Conservation (phyloP, 1,140 invertebrate genomes). For the Diachasma alloeum region DNA sequence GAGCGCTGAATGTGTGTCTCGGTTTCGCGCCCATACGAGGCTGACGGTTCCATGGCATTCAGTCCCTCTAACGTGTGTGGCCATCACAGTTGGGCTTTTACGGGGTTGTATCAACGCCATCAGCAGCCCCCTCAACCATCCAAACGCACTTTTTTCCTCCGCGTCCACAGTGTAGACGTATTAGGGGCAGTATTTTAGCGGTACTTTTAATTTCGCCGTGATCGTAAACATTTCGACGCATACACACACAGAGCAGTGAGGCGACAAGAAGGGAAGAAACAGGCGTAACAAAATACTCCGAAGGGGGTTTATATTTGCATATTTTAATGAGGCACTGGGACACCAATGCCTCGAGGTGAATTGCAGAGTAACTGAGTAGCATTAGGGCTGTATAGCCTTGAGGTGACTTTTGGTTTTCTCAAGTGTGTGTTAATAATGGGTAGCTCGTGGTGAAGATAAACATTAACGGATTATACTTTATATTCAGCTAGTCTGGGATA, state of each 20-base stretch:
- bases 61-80: neutral
- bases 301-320: constrained; percentile 57
- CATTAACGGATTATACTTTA: neutral
- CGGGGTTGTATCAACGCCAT: neutral
- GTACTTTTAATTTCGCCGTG: constrained; percentile 63
- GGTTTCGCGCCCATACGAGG: constrained; percentile 4
- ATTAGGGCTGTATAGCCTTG: neutral
- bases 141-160: neutral
- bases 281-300: constrained; percentile 24
- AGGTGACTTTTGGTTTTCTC: neutral
- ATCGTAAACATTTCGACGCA: constrained; percentile 63
- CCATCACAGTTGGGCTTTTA: neutral
- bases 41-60: constrained; percentile 2
- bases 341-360: constrained; percentile 35
- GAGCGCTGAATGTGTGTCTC: constrained; percentile 1
- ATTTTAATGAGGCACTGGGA: constrained; percentile 63
- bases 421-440: constrained; percentile 14
- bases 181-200: constrained; percentile 59
- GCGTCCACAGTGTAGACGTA: constrained; percentile 42
- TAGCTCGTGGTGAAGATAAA: neutral
- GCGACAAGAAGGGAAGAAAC: constrained; percentile 39
- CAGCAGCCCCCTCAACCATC: neutral
- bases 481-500: neutral
- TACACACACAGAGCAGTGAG: constrained; percentile 35
- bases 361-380: constrained; percentile 9